Conservation (phyloP, 2,888 invertebrate species). For the Dyspetes luteomarginatus region DNA sequence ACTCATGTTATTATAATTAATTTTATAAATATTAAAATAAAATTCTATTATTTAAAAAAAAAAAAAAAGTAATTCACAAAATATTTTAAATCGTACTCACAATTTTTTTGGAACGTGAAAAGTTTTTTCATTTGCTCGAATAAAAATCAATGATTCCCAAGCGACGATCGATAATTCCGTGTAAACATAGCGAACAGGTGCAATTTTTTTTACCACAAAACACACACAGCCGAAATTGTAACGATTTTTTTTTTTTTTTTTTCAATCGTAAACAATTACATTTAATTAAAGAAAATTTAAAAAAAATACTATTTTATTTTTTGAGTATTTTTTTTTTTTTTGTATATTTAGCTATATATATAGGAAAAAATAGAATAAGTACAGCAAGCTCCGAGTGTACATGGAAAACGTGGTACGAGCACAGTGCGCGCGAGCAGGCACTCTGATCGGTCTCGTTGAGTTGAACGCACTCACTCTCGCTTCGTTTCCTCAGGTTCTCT, state of each 20-base stretch:
- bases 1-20: too few relatives aligned
- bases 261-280: not conserved
- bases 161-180: not conserved
- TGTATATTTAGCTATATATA: too few relatives aligned
- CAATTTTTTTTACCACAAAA: not conserved
- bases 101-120: not conserved
- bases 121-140: not conserved
- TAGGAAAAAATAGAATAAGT: not conserved
- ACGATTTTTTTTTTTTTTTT: not conserved
- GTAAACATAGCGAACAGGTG: constrained; percentile 21
- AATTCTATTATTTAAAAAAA: too few relatives aligned
- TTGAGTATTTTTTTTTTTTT: not conserved
- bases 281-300: too few relatives aligned
- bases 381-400: constrained; percentile 19
- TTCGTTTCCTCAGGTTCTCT: constrained; percentile 55
- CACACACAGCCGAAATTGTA: constrained; percentile 36
- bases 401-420: constrained; percentile 32
- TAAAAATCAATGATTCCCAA: not conserved
- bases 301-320: not conserved
- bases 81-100: constrained; percentile 31
- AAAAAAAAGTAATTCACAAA: too few relatives aligned
- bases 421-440: constrained; percentile 51
- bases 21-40: too few relatives aligned
- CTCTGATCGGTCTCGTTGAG: constrained; percentile 60
- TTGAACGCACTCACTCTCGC: constrained; percentile 67